Evolutionary conservation across 2,797 vertebrate species (phyloP).

Genomic region (Phoebastria nigripes): DNA sequence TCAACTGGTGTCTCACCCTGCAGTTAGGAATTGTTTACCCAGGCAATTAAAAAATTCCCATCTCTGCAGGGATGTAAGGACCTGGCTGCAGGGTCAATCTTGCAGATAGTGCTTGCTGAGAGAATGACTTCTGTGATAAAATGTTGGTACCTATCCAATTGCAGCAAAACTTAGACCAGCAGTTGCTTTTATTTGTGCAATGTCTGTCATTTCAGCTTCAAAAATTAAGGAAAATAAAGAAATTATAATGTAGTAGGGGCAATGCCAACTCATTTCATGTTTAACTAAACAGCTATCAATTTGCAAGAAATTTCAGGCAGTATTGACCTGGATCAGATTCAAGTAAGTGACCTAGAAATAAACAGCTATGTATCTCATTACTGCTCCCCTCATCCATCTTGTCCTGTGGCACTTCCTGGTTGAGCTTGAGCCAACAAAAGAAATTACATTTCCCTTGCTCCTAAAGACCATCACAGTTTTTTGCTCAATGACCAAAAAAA

Average conservation of each 20-base stretch:
- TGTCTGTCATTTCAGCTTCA: not conserved
- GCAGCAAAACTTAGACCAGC: not conserved
- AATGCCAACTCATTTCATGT: not conserved
- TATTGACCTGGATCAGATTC: not conserved
- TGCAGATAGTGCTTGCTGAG: not conserved
- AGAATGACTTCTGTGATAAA: not conserved
- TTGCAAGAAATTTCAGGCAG: not conserved
- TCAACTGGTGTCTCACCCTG: not conserved
- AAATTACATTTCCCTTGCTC: not conserved
- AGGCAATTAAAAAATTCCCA: not conserved
- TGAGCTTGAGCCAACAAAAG: not conserved
- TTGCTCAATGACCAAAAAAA: not conserved
- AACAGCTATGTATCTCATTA: not conserved
- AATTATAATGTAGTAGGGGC: not conserved
- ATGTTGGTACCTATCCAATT: not conserved
- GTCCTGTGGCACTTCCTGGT: not conserved
- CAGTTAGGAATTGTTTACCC: not conserved
- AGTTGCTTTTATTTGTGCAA: not conserved
- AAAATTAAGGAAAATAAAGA: not conserved
- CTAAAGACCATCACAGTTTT: not conserved
- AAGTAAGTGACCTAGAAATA: slow-evolving; percentile 15
- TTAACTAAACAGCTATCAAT: not conserved
- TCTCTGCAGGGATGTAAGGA: not conserved
- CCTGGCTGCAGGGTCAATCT: not conserved
- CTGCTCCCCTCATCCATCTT: not conserved